Evolutionary conservation across 2,113 vertebrate genomes (phyloP), one percentile per base, ranked within the genome.

Genomic region (Spilogale gracilis): DNA sequence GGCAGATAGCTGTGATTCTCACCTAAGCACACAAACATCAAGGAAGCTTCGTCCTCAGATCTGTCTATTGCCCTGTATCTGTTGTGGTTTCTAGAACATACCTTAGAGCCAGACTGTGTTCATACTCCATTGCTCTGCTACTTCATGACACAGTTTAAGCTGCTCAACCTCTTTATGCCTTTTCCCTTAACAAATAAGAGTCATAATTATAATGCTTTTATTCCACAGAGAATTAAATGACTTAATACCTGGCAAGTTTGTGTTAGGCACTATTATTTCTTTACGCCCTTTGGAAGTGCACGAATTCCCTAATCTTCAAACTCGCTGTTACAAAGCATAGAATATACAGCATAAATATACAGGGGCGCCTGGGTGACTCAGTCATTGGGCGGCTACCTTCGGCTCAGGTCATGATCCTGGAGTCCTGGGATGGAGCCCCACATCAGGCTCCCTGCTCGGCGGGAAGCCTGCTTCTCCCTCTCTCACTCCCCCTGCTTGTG

Each of bases 201-300:
- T 79, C 21, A 52, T 83, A 65, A 81, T 82, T 89, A 32, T 38
- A 32, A 87, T 45, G 38, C 83, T 61, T 84, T 48, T 14, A 32
- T 84, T 79, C 43, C 60, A 92, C 69, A 94, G 78, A 86, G 65
- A 61, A 94, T 78, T 85, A 81, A 74, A 67, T 71, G 54, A 50
- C 61, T 94, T 86, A 52, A 54, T 78, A 80, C 32, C 7, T 21
- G 25, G 38, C 32, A 84, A 80, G 18, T 90, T 23, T 61, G 52
- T 78, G 58, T 92, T 89, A 89, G 61, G 16, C 79, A 48, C 30
- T 61, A 48, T 92, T 27, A 61, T 96, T 87, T 61, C 94, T 95
- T 80, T 65, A 97, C 87, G n/a, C 13, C 3, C 50, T 17, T 74
- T 69, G 30, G 45, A 23, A 6, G 38, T 43, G 52, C 65, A 30